Percentiles rank a stretch among this genome's conserved stretches.
phyloP scores from a whole-genome alignment of 2,113 vertebrate species.

The Isurus oxyrinchus region DNA sequence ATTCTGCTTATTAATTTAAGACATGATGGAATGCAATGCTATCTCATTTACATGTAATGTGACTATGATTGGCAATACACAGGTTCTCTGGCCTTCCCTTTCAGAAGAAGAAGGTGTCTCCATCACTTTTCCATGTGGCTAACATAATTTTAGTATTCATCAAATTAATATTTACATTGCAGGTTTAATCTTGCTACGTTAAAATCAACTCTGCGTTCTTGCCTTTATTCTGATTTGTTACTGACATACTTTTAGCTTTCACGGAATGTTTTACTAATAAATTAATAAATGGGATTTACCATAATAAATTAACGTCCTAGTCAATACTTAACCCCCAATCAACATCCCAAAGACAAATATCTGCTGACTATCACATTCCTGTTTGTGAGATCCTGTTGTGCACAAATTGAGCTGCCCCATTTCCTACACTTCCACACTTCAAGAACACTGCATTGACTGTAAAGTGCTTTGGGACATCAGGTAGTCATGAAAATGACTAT shows the following conservation, averaged over 20 bases:
- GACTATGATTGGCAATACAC: not conserved
- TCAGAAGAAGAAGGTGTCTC: not conserved
- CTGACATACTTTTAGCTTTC: not conserved
- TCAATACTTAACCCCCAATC: not conserved
- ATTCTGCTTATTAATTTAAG: not conserved
- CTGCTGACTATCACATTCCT: too few species aligned
- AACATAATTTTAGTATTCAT: not conserved
- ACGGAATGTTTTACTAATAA: not conserved
- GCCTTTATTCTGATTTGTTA: not conserved
- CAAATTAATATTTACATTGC: not conserved
- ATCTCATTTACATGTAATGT: not conserved
- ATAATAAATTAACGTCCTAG: not conserved
- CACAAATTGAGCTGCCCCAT: too few species aligned
- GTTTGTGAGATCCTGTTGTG: too few species aligned
- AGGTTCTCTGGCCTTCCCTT: not conserved
- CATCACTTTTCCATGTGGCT: not conserved
- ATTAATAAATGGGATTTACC: not conserved
- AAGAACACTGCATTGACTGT: too few species aligned
- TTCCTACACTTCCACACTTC: too few species aligned
- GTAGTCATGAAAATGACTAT: too few species aligned
- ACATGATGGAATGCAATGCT: not conserved
- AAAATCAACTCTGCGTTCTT: not conserved
- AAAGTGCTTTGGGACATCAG: too few species aligned
- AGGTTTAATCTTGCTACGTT: not conserved
- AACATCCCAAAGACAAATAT: not conserved